Evolutionary conservation across 2,888 invertebrate genomes (phyloP), one percentile per base, ranked within the genome.

Genomic region (Philereme vetulata): DNA sequence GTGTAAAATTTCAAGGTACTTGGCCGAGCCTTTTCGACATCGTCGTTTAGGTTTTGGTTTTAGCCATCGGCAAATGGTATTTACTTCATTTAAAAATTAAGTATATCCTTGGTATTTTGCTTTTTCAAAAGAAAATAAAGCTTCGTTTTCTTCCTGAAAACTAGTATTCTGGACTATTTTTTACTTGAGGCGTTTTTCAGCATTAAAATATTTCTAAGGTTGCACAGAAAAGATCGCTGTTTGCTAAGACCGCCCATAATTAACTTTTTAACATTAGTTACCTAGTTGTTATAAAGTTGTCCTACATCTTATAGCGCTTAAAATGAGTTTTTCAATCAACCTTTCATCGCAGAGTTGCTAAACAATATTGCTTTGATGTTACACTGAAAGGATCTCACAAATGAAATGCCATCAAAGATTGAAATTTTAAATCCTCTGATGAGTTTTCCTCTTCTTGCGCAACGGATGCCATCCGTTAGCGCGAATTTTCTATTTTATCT

Each of bases 1-100:
- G 75, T 81, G 73, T 78, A 73, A 78, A 77, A 79, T 80, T 79
- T 76, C 74, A 77, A 74, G 73, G 64, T 71, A 70, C 75, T 78
- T 75, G 69, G 50, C 45, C 56, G 47, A 45, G 58, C 44, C 57
- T 56, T 71, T 70, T 71, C 51, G 66, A 58, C 42, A 60, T 56
- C 64, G 60, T 58, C 62, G 62, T 52, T 64, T 58, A 62, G 46
- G 60, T 52, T 51, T 51, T 44, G 47, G 38, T 46, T 63, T 56
- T 53, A 56, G 49, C 45, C 54, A 49, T 53, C 42, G 35, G 43
- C 10, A 51, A 59, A 54, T 54, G 54, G 43, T 11, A 44, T 46
- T 47, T 46, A 42, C 34, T 34, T 57, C 43, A 11, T 51, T 49
- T 33, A 38, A n/a, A 53, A 40, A 52, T 49, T 49, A 45, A 60